Evolutionary conservation across 2,797 vertebrate species (phyloP).

Genomic region (Sphenodon punctatus): DNA sequence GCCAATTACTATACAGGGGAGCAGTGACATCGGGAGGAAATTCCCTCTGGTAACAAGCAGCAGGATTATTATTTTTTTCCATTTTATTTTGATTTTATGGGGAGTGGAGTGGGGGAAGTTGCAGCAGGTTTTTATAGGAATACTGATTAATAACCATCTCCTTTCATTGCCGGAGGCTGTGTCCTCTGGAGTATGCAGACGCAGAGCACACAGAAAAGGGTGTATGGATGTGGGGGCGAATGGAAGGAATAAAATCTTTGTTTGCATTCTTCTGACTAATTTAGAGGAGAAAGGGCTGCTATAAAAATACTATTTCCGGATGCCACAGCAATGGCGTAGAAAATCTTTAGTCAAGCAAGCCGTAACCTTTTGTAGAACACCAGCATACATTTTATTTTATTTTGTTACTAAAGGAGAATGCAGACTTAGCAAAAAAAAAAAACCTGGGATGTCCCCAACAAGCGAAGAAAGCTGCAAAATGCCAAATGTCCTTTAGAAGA

Average conservation of each 20-base stretch:
- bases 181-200: not conserved
- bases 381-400: not conserved
- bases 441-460: not conserved
- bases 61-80: constrained; percentile 53
- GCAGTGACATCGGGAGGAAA: constrained; percentile 61
- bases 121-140: constrained; percentile 57
- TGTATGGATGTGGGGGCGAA: not conserved
- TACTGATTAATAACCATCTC: constrained; percentile 70
- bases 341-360: not conserved
- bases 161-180: constrained; percentile 45
- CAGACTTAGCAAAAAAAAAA: not conserved
- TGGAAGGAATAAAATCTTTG: constrained; percentile 20
- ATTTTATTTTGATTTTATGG: constrained; percentile 57
- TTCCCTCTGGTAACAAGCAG: constrained; percentile 58
- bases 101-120: constrained; percentile 25
- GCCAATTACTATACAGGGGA: constrained; percentile 59
- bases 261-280: not conserved
- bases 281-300: not conserved
- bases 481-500: not conserved
- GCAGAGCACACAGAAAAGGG: not conserved
- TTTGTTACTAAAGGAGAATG: not conserved
- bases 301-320: not conserved
- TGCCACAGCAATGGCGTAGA: not conserved
- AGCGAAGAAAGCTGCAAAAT: not conserved
- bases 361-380: not conserved